Evolutionary conservation across 2,797 vertebrate genomes (phyloP).

Genomic region (Graptemys geographica): DNA sequence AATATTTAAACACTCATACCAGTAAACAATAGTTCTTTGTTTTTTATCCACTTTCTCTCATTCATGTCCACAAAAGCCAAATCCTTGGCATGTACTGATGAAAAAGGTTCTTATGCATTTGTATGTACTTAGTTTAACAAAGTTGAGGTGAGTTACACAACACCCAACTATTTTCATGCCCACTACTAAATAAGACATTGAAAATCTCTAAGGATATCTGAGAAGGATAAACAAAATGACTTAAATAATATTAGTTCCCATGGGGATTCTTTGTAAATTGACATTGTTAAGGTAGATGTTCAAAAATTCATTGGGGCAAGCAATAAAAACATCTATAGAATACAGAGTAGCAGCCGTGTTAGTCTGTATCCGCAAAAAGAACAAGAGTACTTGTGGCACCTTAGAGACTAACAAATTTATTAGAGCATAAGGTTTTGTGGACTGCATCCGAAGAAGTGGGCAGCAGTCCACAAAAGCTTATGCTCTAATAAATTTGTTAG

Average conservation of each 20-base stretch:
- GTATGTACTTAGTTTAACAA: neutral
- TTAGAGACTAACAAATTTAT: too few relatives aligned
- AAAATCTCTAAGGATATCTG: neutral
- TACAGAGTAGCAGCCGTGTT: too few relatives aligned
- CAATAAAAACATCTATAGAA: neutral
- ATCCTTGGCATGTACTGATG: neutral
- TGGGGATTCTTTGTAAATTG: fast-evolving
- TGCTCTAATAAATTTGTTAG: too few relatives aligned
- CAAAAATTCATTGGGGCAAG: neutral
- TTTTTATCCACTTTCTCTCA: neutral
- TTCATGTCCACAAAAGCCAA: neutral
- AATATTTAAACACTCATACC: neutral
- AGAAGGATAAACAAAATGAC: neutral
- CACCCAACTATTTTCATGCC: neutral
- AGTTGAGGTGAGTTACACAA: neutral
- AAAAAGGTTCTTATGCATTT: neutral
- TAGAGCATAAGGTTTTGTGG: too few relatives aligned
- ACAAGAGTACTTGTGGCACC: too few relatives aligned
- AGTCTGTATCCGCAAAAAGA: too few relatives aligned
- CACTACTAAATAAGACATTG: neutral
- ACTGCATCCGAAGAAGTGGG: too few relatives aligned
- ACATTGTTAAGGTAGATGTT: neutral
- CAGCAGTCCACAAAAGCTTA: too few relatives aligned
- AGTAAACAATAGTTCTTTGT: neutral
- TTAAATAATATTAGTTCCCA: neutral